A percentile compares a stretch with the other conserved stretches of the same genome.
These are phyloP conservation scores for Pseudorectes ferrugineus DNA, from an alignment of 2,113 vertebrate species.

Conservation along the genomic window DNA sequence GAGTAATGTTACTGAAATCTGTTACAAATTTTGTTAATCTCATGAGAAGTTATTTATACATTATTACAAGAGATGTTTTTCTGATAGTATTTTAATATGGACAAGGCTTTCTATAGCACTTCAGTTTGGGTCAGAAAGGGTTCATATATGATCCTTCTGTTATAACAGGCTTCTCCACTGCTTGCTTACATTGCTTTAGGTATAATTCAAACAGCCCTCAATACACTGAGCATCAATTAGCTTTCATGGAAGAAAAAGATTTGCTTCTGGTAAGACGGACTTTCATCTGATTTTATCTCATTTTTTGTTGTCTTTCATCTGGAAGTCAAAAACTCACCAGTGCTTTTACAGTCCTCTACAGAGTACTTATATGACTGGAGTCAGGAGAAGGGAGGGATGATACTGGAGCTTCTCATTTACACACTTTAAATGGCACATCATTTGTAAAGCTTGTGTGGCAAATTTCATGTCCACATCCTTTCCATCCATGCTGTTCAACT, in stretches of 20 bases:
- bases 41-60: not conserved
- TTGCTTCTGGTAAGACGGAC: not conserved
- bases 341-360: not conserved
- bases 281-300: not conserved
- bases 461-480: not conserved
- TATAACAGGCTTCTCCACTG: not conserved
- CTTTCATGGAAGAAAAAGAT: not conserved
- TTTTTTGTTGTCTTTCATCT: not conserved
- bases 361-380: not conserved
- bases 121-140: not conserved
- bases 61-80: not conserved
- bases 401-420: not conserved
- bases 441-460: not conserved
- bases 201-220: not conserved
- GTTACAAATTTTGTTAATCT: not conserved
- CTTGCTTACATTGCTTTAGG: not conserved
- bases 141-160: not conserved
- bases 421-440: not conserved
- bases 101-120: not conserved
- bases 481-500: not conserved
- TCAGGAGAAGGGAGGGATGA: not conserved
- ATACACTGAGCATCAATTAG: not conserved
- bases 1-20: not conserved
- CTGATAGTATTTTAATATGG: not conserved
- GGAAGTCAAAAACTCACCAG: not conserved